Base-by-base conservation (phyloP, 2,113 vertebrate genomes). In the Stercorarius parasiticus region DNA sequence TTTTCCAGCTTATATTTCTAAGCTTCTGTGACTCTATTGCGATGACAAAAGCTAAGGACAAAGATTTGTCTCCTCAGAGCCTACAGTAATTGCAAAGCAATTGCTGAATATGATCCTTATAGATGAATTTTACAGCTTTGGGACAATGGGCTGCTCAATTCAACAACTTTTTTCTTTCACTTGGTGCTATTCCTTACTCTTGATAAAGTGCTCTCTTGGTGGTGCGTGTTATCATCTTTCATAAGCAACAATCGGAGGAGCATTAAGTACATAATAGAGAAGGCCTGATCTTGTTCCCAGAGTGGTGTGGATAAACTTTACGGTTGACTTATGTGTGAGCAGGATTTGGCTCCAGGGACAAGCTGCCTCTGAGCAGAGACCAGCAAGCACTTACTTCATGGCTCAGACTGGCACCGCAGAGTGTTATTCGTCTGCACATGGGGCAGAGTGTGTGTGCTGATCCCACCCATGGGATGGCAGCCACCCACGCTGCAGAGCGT, bases 1-100 rank as follows among this genome's bases (percentile, higher is more conserved):
- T 95, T 94, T 95, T 59, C 43, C 53, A 65, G 49, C 27, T 93
- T 82, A 15, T 80, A 69, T 91, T 93, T 94, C 86, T 88, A 56
- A 88, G 49, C 34, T 47, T 74, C 78, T 80, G 40, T 79, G 70
- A 58, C 36, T 83, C 67, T 80, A 38, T 27, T 61, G 70, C 22
- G 26, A 87, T 66, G 66, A 85, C 62, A 93, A 91, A 86, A 88
- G 70, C 78, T 47, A 86, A 80, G 87, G 77, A 82, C 53, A 91
- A 84, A 58, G 45, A 73, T 95, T 80, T 94, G 58, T 85, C 89
- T 88, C 52, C 52, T 82, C 76, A 72, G 95, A 85, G 77, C 40
- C 70, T 73, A 17, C 45, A 40, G 81, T 93, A 91, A 95, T 94
- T 86, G 81, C 66, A 87, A 84, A 88, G 61, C 86, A 84, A 58